Percentiles rank a stretch among this genome's conserved stretches.
Evolutionary conservation across 2,888 invertebrate species (phyloP).

Genomic region (Agapostemon virescens): DNA sequence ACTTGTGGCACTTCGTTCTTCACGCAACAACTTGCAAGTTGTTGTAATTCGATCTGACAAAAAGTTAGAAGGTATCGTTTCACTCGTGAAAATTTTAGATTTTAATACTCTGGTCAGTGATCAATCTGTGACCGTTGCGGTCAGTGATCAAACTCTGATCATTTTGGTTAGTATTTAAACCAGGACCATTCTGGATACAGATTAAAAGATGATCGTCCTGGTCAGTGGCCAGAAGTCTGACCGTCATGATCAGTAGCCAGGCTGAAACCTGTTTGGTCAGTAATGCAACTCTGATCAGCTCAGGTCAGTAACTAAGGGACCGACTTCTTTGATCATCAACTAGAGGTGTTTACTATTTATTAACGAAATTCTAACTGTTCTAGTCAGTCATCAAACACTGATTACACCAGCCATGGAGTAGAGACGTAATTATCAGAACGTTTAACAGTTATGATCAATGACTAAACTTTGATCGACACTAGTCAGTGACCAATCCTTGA

Average conservation of each 20-base stretch:
- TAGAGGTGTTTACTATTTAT: too few species aligned
- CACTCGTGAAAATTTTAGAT: not conserved
- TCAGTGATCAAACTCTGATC: not conserved
- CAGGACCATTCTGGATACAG: not conserved
- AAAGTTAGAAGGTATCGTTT: not conserved
- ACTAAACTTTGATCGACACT: not conserved
- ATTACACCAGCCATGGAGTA: too few species aligned
- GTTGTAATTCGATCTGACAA: too few species aligned
- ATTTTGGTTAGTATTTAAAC: not conserved
- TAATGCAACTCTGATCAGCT: too few species aligned
- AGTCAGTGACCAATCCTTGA: not conserved
- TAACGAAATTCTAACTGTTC: too few species aligned
- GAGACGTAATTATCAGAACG: not conserved
- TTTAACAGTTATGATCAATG: not conserved
- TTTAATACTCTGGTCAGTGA: not conserved
- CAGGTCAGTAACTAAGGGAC: too few species aligned
- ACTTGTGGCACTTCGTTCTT: conserved; percentile 71
- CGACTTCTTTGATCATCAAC: too few species aligned
- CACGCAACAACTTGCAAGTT: too few species aligned
- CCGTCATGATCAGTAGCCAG: too few species aligned
- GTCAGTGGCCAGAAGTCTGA: not conserved
- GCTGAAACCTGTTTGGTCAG: too few species aligned
- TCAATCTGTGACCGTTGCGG: not conserved
- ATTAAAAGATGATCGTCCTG: not conserved
- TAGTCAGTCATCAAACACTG: too few species aligned